phyloP scores from a whole-genome alignment of 1,140 invertebrate species.

The Aradophagus sp. region DNA sequence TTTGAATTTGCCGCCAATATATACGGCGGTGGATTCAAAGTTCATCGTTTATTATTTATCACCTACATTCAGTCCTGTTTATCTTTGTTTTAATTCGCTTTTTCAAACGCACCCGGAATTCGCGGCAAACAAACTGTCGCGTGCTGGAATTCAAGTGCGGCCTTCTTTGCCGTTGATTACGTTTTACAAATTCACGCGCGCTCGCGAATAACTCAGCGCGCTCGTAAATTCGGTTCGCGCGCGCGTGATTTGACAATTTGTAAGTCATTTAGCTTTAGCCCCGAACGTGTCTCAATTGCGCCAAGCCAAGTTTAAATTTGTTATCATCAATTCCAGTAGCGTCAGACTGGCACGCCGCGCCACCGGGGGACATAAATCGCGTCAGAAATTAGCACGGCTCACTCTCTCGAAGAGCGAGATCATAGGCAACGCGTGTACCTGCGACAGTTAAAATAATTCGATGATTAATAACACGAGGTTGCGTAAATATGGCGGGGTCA shows the following conservation, averaged over 20 bases:
- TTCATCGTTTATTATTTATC: too few species aligned
- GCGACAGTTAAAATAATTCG: conserved; percentile 51
- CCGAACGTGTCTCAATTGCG: conserved; percentile 57
- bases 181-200: too few species aligned
- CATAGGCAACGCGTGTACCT: conserved; percentile 22
- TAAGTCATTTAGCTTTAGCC: conserved; percentile 50
- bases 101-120: too few species aligned
- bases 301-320: conserved; percentile 58
- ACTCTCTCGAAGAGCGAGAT: conserved; percentile 34
- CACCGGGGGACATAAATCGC: conserved; percentile 52
- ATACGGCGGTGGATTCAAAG: too few species aligned
- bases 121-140: too few species aligned
- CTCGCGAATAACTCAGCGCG: conserved; percentile 36
- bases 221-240: conserved; percentile 41
- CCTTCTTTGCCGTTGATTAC: too few species aligned
- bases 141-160: too few species aligned
- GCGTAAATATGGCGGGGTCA: conserved; percentile 24
- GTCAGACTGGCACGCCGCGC: conserved; percentile 46
- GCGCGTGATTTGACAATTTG: conserved; percentile 51
- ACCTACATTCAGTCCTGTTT: too few species aligned
- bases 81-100: too few species aligned
- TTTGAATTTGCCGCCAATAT: too few species aligned
- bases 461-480: conserved; percentile 41
- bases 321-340: conserved; percentile 60
- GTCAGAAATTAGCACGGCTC: conserved; percentile 53